Conservation (phyloP, 2,797 vertebrate species). For the Scarus forsteni region DNA sequence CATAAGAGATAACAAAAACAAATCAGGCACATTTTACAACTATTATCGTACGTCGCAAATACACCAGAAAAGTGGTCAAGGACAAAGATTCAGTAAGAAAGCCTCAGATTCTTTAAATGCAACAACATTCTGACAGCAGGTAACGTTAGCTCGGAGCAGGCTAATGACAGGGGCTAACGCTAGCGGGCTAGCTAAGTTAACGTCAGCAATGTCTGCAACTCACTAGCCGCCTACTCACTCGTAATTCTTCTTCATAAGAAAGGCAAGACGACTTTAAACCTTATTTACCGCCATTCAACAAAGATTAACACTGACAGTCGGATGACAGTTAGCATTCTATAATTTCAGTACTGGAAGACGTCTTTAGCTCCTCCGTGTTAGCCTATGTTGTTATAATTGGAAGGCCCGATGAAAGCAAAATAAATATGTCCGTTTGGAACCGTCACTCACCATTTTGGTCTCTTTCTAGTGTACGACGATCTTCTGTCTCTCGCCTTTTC, state of each 20-base stretch:
- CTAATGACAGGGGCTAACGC: conserved; percentile 51
- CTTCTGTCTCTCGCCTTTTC: conserved; percentile 36
- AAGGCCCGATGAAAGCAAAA: conserved; percentile 59
- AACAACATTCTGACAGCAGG: conserved; percentile 44
- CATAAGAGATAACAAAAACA: too few species aligned
- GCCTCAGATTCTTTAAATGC: too few species aligned
- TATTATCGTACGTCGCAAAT: fast-evolving
- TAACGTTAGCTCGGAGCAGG: conserved; percentile 42
- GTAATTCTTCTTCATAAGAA: background rate
- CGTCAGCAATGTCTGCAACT: conserved; percentile 63
- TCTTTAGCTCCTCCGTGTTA: conserved; percentile 33
- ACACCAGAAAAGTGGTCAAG: background rate
- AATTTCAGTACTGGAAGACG: conserved; percentile 24
- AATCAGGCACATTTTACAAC: too few species aligned
- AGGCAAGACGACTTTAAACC: background rate
- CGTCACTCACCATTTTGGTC: conserved; percentile 80
- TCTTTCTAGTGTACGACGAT: conserved; percentile 43
- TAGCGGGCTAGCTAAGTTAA: conserved; percentile 61
- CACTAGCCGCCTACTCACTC: background rate
- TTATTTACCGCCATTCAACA: fast-evolving
- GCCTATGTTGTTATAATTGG: conserved; percentile 68
- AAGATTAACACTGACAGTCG: background rate
- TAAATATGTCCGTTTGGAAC: background rate
- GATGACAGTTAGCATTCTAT: background rate
- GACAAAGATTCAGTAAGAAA: too few species aligned